Conservation (phyloP, 2,113 vertebrate species). For the Clarias batrachus region DNA sequence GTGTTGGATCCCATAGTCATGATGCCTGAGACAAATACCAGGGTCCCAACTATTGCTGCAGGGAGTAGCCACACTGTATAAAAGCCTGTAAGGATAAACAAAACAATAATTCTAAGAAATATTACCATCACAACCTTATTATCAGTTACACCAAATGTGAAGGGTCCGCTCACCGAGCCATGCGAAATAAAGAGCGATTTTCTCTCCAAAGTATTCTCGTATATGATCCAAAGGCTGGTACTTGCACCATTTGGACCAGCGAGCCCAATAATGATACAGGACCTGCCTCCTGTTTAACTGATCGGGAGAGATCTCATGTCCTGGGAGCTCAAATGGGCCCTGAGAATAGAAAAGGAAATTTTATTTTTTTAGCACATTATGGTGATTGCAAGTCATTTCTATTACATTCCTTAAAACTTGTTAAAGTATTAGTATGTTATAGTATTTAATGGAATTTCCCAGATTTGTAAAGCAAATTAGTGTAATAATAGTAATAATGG, state of each 20-base stretch:
- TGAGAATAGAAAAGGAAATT: conserved; percentile 34
- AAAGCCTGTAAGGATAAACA: conserved; percentile 69
- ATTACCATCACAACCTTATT: background rate
- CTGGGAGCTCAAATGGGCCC: conserved; percentile 70
- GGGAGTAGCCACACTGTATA: conserved; percentile 80
- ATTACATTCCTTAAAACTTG: background rate
- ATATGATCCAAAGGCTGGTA: conserved; percentile 76
- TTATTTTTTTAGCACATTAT: background rate
- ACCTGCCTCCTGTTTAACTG: conserved; percentile 74
- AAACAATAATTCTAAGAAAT: background rate
- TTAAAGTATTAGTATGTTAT: background rate
- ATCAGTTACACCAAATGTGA: background rate
- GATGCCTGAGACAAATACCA: conserved; percentile 77
- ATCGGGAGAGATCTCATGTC: conserved; percentile 59
- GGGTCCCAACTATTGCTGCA: conserved; percentile 71
- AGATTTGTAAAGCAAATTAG: background rate
- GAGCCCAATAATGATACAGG: conserved; percentile 75
- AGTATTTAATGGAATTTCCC: background rate
- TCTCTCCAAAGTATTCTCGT: conserved; percentile 71
- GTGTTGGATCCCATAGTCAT: conserved; percentile 72
- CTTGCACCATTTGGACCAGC: conserved; percentile 78
- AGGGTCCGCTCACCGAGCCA: conserved; percentile 62
- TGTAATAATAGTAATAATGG: background rate
- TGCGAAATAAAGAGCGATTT: conserved; percentile 70
- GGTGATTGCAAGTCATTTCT: background rate